Base-by-base conservation (phyloP, 2,888 invertebrate species). In the Plebejus anna region DNA sequence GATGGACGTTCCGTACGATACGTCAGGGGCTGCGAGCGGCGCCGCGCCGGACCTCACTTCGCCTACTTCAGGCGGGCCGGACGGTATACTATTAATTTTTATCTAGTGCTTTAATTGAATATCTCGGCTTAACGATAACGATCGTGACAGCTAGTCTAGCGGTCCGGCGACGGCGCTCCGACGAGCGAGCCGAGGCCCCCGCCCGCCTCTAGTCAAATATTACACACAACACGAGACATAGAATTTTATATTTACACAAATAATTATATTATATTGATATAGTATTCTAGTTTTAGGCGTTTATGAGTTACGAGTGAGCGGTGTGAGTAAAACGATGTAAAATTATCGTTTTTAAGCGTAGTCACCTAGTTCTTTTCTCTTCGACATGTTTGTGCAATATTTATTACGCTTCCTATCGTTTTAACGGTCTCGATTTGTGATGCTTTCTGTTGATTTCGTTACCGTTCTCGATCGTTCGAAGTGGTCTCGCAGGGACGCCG, bases 181-280 rank as follows among this genome's bases (percentile, higher is more conserved):
- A 79, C 79, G 81, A 80, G 81, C 79, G 81, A 80, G 81, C 79
- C 78, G 81, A 77, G 83, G 81, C 82, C 89, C 87, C 88, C 88
- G 88, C 88, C 87, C 89, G 89, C 89, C 91, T 90, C 94, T 94
- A 94, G 94, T 94, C 94, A 94, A 94, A 94, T 94, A 91, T 94
- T 92, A 90, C 90, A 90, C 88, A 89, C 90, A 87, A 87, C 86
- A 88, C 90, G 89, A 89, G 86, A 94, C 90, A 94, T 94, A 94
- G 94, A 92, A 89, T 90, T 92, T 92, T 94, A 94, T 94, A 94
- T 94, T 94, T 94, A 94, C 92, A 94, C 91, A 94, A 90, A 94
- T 90, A 91, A 91, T 91, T 90, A 91, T 89, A 91, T 93, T 94
- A 93, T 94, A 94, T 91, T 90, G 88, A 93, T 92, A 92, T 92